These are phyloP conservation scores for Synergus japonicus DNA, from an alignment of 2,888 invertebrate species.

Conservation along the genomic window DNA sequence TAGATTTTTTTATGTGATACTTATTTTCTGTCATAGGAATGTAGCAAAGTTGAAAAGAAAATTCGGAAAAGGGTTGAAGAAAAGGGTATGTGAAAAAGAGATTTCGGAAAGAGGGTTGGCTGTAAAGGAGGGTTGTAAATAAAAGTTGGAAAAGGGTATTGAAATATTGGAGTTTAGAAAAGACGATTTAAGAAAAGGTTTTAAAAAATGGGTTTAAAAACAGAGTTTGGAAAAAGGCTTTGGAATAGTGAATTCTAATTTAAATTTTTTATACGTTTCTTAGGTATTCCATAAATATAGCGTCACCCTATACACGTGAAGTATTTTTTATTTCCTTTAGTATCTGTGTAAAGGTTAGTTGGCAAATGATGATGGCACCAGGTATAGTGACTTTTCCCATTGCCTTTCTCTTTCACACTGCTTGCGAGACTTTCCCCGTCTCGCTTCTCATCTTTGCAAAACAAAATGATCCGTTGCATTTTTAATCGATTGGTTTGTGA, in stretches of 20 bases:
- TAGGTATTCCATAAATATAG: neutral
- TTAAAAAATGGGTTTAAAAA: no score
- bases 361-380: conserved; percentile 15
- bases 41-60: no score
- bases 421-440: conserved; percentile 30
- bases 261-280: neutral
- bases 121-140: no score
- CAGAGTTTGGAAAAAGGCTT: no score
- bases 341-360: conserved; percentile 28
- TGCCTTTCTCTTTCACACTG: conserved; percentile 39
- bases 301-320: neutral
- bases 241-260: conserved; percentile 1
- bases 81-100: no score
- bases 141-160: no score
- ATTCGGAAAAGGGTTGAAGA: no score
- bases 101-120: no score
- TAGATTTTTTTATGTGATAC: no score
- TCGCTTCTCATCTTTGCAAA: conserved; percentile 22
- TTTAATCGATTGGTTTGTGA: conserved; percentile 25
- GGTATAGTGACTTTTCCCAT: conserved; percentile 34
- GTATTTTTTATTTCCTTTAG: neutral
- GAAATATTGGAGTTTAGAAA: no score
- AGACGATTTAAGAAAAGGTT: no score
- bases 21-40: no score
- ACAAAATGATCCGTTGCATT: conserved; percentile 17